Evolutionary conservation across 2,797 vertebrate genomes (phyloP), one percentile per base, ranked within the genome.

Genomic region (Sebastes cheni): DNA sequence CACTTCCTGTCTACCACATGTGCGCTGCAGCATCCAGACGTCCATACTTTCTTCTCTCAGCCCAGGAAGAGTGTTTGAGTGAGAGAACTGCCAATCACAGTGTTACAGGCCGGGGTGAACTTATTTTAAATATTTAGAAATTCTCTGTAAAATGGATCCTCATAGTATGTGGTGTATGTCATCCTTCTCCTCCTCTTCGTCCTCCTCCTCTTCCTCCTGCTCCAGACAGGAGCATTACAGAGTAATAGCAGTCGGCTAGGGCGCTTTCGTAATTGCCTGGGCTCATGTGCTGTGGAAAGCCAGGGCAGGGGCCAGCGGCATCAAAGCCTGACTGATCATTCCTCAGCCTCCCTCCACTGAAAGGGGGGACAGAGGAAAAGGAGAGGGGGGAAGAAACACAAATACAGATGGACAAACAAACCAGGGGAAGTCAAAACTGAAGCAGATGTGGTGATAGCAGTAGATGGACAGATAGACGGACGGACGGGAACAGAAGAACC

Each of bases 341-440:
- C 81, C 79, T 93, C 90, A 86, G 89, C 80, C 88, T 92, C 89
- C 85, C 84, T 89, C 86, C 77, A 67, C 80, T 74, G 86, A 89
- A 79, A 74, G 39, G 61, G 76, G 67, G 62, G 72, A 55, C 23
- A 69, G 81, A 62, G 85, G 68, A 68, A 68, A 76, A 73, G 81
- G 71, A 69, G 86, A 67, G 86, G 34, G 74, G 84, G 81, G 85
- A 71, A 81, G 77, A 88, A 91, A 91, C 80, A 84, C 93, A 95
- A 95, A 95, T 92, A 92, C 91, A 95, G 92, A 91, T 93, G 86
- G 93, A 93, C 93, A 95, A 94, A 94, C 92, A 91, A 92, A 92
- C 90, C 83, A 86, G 78, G 83, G 87, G 85, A 88, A 88, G 87
- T 91, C 82, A 90, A 94, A 95, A 93, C 92, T 88, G 84, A 94